Evolutionary conservation across 2,113 vertebrate genomes (phyloP).

Genomic region (Anas platyrhynchos): DNA sequence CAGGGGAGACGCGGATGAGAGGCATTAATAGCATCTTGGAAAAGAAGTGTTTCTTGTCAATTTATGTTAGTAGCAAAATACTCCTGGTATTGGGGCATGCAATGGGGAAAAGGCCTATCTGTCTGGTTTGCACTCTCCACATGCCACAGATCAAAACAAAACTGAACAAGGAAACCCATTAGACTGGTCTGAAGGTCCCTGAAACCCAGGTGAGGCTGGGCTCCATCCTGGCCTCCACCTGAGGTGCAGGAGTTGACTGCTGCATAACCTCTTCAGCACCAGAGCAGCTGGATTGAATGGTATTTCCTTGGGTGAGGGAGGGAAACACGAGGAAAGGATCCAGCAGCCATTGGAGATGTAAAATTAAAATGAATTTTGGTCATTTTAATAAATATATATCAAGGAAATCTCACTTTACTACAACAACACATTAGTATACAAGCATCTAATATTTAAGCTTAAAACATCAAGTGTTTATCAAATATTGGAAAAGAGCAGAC

Average conservation of each 20-base stretch:
- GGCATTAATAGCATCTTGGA: not conserved
- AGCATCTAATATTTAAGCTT: conserved; percentile 81
- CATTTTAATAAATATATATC: conserved; percentile 87
- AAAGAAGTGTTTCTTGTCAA: not conserved
- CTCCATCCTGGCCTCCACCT: not conserved
- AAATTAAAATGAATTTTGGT: conserved; percentile 76
- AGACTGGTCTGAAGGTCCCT: not conserved
- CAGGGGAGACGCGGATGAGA: accelerated
- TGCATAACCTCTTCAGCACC: not conserved
- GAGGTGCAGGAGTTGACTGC: not conserved
- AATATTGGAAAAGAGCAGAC: conserved; percentile 80
- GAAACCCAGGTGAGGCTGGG: not conserved
- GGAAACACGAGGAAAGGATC: not conserved
- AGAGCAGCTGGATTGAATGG: not conserved
- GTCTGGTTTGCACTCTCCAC: not conserved
- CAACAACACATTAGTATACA: conserved; percentile 81
- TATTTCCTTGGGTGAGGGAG: not conserved
- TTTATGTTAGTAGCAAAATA: not conserved
- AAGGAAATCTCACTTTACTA: conserved; percentile 85
- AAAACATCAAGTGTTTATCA: conserved; percentile 81
- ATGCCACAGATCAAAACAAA: not conserved
- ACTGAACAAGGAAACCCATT: not conserved
- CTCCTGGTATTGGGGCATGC: not conserved
- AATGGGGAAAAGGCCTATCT: not conserved
- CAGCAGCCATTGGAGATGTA: conserved; percentile 50